Percentiles rank a stretch among this genome's conserved stretches.
phyloP scores from a whole-genome alignment of 2,888 invertebrate genomes.

The Leptinotarsa juncta region DNA sequence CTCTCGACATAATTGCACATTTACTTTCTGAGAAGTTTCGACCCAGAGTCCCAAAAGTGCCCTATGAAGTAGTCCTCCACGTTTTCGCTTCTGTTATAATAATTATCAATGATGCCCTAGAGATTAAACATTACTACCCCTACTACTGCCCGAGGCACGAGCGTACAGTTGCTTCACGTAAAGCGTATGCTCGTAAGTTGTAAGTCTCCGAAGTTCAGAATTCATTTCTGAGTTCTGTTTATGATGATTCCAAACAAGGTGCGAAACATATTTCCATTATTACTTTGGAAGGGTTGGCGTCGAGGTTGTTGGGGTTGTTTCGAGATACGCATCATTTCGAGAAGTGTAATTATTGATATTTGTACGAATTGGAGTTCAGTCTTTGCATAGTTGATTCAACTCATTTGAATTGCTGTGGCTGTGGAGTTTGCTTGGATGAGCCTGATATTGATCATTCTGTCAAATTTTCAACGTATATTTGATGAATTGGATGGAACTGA shows the following conservation, averaged over 20 bases:
- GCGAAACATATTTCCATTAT: constrained; percentile 23
- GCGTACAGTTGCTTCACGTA: constrained; percentile 41
- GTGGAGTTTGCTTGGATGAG: no score
- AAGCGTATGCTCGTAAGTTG: constrained; percentile 22
- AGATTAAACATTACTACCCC: constrained; percentile 62
- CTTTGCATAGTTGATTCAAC: no score
- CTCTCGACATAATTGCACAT: constrained; percentile 10
- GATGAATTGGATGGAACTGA: no score
- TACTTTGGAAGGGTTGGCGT: constrained; percentile 9
- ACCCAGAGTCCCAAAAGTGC: constrained; percentile 62
- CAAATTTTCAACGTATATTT: no score
- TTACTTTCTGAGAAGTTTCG: constrained; percentile 51
- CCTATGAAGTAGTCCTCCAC: constrained; percentile 59
- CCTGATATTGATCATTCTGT: no score
- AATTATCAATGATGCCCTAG: constrained; percentile 65
- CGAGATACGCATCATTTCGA: neutral
- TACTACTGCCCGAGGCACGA: constrained; percentile 44
- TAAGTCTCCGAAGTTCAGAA: constrained; percentile 18
- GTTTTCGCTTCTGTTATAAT: constrained; percentile 62
- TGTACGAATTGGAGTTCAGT: no score
- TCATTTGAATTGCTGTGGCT: no score
- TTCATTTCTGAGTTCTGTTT: constrained; percentile 27
- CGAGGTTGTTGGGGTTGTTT: neutral
- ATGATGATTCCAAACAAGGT: constrained; percentile 29
- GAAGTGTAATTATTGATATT: no score